Conservation (phyloP, 2,113 vertebrate genomes). For the Cnemophilus loriae region DNA sequence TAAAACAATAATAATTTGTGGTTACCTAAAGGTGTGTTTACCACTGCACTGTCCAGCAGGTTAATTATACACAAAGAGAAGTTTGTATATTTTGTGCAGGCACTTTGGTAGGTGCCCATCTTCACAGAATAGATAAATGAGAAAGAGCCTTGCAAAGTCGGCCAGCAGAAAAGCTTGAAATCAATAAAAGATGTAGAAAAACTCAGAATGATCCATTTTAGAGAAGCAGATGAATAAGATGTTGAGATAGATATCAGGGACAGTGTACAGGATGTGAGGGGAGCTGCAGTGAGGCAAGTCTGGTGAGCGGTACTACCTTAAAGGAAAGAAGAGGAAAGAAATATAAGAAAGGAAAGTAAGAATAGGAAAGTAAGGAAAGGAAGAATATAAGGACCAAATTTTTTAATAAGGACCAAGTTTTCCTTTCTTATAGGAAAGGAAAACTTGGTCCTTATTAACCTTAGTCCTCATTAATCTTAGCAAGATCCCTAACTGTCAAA, state of each 20-base stretch:
- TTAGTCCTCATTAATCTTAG: not conserved
- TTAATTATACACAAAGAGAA: not conserved
- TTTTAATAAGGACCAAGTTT: too few relatives aligned
- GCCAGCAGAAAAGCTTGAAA: not conserved
- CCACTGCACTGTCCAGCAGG: not conserved
- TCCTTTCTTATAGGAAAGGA: not conserved
- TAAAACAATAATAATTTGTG: not conserved
- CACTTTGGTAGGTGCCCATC: not conserved
- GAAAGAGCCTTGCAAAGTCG: not conserved
- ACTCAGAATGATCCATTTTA: not conserved
- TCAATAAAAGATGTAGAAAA: not conserved
- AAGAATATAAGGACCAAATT: too few relatives aligned
- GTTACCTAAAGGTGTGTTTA: not conserved
- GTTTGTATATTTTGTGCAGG: not conserved
- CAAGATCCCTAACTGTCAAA: not conserved
- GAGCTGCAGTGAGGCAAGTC: not conserved
- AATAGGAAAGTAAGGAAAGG: too few relatives aligned
- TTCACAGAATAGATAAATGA: not conserved
- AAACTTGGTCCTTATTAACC: not conserved
- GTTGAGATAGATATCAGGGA: fast-evolving
- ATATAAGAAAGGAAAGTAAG: too few relatives aligned
- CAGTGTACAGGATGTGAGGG: not conserved
- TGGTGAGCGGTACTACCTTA: not conserved
- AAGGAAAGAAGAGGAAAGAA: too few relatives aligned
- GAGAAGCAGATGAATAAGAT: not conserved